phyloP scores from a whole-genome alignment of 2,888 invertebrate species.

The Acrobasis consociella region DNA sequence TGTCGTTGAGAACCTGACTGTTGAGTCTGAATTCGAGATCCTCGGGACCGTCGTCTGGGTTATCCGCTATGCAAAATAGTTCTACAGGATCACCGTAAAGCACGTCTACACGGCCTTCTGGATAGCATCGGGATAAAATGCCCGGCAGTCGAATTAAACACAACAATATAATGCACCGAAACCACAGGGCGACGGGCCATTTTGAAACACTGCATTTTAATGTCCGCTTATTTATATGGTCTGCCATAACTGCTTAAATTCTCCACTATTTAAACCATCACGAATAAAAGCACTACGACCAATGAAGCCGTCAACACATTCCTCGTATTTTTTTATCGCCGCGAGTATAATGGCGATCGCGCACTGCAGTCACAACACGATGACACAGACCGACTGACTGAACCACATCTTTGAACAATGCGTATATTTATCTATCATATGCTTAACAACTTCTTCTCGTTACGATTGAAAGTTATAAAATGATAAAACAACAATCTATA shows the following conservation, averaged over 20 bases:
- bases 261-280: conserved; percentile 61
- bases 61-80: conserved; percentile 84
- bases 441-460: conserved; percentile 10
- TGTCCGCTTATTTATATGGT: conserved; percentile 51
- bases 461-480: conserved; percentile 1
- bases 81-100: conserved; percentile 84
- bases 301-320: conserved; percentile 61
- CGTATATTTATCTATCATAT: conserved; percentile 13
- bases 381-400: conserved; percentile 69
- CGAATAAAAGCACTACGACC: conserved; percentile 55
- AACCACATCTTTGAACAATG: conserved; percentile 33
- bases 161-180: conserved; percentile 64
- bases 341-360: conserved; percentile 60
- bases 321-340: conserved; percentile 60
- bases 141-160: conserved; percentile 64
- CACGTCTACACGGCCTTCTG: conserved; percentile 82
- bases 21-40: conserved; percentile 69
- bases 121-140: conserved; percentile 67
- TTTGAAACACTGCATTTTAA: conserved; percentile 58
- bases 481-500: conserved; percentile 29
- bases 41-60: conserved; percentile 43
- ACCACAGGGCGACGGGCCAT: conserved; percentile 61
- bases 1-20: conserved; percentile 36
- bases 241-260: conserved; percentile 61
- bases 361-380: conserved; percentile 68